Conservation (phyloP, 1,140 invertebrate genomes). For the Druon quercuslanigerum region DNA sequence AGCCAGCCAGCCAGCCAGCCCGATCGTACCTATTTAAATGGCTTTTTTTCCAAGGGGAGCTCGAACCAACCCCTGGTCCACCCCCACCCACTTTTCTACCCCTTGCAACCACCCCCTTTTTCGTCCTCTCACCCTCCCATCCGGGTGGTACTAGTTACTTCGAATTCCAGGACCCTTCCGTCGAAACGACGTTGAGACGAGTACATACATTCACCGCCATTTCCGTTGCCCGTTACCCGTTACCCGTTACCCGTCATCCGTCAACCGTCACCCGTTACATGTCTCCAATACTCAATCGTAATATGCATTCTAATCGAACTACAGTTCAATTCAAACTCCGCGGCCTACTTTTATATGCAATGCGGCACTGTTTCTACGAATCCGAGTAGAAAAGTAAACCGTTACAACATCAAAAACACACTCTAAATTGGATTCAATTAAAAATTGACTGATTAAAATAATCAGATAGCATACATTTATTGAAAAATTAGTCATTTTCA, state of each 20-base stretch:
- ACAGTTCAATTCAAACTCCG: slow-evolving; percentile 9
- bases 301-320: slow-evolving; percentile 29
- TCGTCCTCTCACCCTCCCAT: slow-evolving; percentile 39
- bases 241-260: background rate
- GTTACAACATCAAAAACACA: background rate
- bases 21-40: slow-evolving; percentile 73
- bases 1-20: slow-evolving; percentile 57
- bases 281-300: background rate
- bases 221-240: slow-evolving; percentile 43
- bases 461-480: too few relatives aligned
- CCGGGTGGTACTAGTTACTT: slow-evolving; percentile 62
- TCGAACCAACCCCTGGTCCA: slow-evolving; percentile 58
- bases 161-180: slow-evolving; percentile 65
- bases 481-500: too few relatives aligned
- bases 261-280: too few relatives aligned
- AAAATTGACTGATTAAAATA: too few relatives aligned
- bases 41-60: slow-evolving; percentile 72
- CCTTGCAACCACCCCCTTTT: slow-evolving; percentile 44
- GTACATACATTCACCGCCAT: slow-evolving; percentile 50
- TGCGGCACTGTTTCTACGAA: slow-evolving; percentile 8
- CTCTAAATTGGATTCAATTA: too few relatives aligned
- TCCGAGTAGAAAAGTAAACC: slow-evolving; percentile 6
- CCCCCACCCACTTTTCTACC: slow-evolving; percentile 44
- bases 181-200: slow-evolving; percentile 54
- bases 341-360: slow-evolving; percentile 10